phyloP scores from a whole-genome alignment of 2,888 invertebrate species.

The Meliscaeva auricollis region DNA sequence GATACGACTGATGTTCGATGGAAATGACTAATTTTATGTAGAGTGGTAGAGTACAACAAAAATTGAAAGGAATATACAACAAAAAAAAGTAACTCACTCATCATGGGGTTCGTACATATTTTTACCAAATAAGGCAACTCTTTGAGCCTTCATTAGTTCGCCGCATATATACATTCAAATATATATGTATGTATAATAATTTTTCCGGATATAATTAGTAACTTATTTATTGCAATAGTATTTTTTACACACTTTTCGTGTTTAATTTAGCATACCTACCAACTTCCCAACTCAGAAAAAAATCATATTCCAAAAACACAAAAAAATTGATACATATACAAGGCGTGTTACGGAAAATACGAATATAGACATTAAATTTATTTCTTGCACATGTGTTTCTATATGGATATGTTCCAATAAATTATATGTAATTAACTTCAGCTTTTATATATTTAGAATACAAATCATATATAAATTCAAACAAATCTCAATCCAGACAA shows the following conservation, averaged over 20 bases:
- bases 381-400: constrained; percentile 63
- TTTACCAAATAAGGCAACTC: constrained; percentile 74
- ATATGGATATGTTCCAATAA: constrained; percentile 18
- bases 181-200: constrained; percentile 12
- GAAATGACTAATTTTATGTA: constrained; percentile 71
- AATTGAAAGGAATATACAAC: constrained; percentile 34
- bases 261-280: no score
- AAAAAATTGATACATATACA: constrained; percentile 51
- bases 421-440: constrained; percentile 40
- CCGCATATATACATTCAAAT: constrained; percentile 54
- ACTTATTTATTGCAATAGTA: background rate
- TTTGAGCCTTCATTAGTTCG: constrained; percentile 46
- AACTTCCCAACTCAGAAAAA: no score
- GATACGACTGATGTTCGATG: constrained; percentile 35
- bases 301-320: background rate
- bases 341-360: constrained; percentile 62
- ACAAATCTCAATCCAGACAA: constrained; percentile 23
- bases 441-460: constrained; percentile 54
- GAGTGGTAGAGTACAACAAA: constrained; percentile 22
- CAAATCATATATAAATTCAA: background rate
- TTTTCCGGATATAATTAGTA: constrained; percentile 55
- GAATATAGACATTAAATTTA: constrained; percentile 50
- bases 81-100: constrained; percentile 45
- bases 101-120: constrained; percentile 61
- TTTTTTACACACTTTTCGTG: background rate